phyloP scores from a whole-genome alignment of 2,888 invertebrate species.

The Strigamia transsilvanica region DNA sequence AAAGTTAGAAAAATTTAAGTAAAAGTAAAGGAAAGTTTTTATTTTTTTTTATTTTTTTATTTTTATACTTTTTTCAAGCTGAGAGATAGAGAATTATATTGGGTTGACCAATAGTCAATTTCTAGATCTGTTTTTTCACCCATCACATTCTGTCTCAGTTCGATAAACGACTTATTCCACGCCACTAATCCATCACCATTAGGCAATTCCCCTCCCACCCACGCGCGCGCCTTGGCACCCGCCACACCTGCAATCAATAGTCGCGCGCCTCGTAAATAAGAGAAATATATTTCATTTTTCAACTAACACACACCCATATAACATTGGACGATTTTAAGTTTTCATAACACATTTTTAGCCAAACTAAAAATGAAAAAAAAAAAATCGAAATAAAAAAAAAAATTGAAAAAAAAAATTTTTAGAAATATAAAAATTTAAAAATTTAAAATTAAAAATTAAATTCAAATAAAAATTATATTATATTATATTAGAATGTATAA shows the following conservation, averaged over 20 bases:
- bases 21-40: background rate
- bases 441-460: no score
- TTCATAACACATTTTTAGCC: background rate
- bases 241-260: conserved; percentile 42
- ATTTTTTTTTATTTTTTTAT: background rate
- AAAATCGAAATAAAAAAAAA: background rate
- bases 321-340: background rate
- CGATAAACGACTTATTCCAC: conserved; percentile 53
- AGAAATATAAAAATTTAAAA: background rate
- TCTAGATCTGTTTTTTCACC: background rate
- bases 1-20: background rate
- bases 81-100: background rate
- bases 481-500: background rate
- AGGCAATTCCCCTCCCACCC: conserved; percentile 31
- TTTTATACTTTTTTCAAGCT: background rate
- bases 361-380: background rate
- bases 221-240: conserved; percentile 27
- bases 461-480: no score
- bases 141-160: conserved; percentile 46
- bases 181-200: conserved; percentile 49
- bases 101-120: background rate
- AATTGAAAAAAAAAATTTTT: background rate
- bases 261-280: conserved; percentile 39
- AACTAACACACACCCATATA: conserved; percentile 23
- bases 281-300: conserved; percentile 35